These are phyloP conservation scores for Gymnosoma rotundatum DNA, from an alignment of 2,888 invertebrate species.

Conservation along the genomic window DNA sequence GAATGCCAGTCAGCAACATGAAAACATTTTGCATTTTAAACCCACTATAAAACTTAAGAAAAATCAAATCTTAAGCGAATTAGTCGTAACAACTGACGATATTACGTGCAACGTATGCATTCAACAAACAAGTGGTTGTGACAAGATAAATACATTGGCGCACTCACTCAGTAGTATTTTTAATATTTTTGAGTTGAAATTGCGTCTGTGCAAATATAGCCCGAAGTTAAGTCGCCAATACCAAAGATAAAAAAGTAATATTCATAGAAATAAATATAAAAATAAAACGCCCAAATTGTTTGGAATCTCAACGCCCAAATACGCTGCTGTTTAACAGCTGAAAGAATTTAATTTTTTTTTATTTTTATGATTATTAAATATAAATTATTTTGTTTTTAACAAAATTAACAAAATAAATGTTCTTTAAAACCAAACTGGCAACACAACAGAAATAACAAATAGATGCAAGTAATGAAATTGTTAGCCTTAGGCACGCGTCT, in stretches of 20 bases:
- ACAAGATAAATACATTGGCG: constrained; percentile 58
- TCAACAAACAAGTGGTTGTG: constrained; percentile 66
- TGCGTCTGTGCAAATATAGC: constrained; percentile 22
- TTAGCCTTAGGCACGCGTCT: constrained; percentile 56
- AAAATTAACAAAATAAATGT: constrained; percentile 25
- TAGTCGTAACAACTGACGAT: constrained; percentile 4
- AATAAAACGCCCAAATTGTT: constrained; percentile 68
- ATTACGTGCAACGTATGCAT: constrained; percentile 52
- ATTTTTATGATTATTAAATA: constrained; percentile 52
- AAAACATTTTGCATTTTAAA: constrained; percentile 52
- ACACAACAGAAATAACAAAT: constrained; percentile 4
- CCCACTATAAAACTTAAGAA: constrained; percentile 33
- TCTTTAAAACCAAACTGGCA: neutral
- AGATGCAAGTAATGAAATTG: constrained; percentile 5
- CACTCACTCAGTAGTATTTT: constrained; percentile 32
- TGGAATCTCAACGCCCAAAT: constrained; percentile 66
- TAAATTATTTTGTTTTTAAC: constrained; percentile 48
- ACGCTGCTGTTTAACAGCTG: constrained; percentile 63
- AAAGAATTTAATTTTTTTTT: constrained; percentile 40
- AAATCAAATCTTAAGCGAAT: constrained; percentile 5
- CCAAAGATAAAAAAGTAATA: constrained; percentile 14
- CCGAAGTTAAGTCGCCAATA: constrained; percentile 63
- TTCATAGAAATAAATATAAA: constrained; percentile 44
- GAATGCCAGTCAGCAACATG: constrained; percentile 16
- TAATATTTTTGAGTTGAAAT: constrained; percentile 18